These are phyloP conservation scores for Laticauda laticaudata DNA, from an alignment of 2,113 vertebrate species.

Conservation along the genomic window DNA sequence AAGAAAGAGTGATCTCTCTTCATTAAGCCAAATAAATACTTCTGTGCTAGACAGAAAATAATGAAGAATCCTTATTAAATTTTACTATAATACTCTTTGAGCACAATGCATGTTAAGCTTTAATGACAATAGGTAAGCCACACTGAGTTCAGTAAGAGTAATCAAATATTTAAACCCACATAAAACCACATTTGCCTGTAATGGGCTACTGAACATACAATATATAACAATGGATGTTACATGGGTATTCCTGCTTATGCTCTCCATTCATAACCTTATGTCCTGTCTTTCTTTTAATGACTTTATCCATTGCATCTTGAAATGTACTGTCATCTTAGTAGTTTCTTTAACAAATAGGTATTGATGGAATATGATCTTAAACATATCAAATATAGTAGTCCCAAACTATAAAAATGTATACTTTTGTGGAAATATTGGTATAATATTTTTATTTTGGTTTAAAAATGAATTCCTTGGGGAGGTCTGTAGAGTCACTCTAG, in stretches of 20 bases:
- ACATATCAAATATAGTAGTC: background rate
- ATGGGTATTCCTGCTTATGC: background rate
- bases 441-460: background rate
- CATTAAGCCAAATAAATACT: conserved; percentile 39
- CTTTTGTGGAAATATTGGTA: background rate
- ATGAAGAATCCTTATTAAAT: conserved; percentile 55
- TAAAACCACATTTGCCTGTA: background rate
- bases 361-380: background rate
- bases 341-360: background rate
- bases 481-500: background rate
- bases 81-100: conserved; percentile 13
- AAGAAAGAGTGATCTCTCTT: conserved; percentile 23
- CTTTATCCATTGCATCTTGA: background rate
- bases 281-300: background rate
- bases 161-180: conserved; percentile 1
- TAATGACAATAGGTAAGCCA: background rate
- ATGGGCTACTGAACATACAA: background rate
- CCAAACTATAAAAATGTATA: background rate
- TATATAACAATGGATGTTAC: background rate
- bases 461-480: background rate
- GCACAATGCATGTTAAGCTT: background rate
- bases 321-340: background rate
- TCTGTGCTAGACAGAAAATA: conserved; percentile 38
- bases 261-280: background rate
- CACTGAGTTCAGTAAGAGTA: background rate